Conservation (phyloP, 2,888 invertebrate species). For the Coecobrya sp. region DNA sequence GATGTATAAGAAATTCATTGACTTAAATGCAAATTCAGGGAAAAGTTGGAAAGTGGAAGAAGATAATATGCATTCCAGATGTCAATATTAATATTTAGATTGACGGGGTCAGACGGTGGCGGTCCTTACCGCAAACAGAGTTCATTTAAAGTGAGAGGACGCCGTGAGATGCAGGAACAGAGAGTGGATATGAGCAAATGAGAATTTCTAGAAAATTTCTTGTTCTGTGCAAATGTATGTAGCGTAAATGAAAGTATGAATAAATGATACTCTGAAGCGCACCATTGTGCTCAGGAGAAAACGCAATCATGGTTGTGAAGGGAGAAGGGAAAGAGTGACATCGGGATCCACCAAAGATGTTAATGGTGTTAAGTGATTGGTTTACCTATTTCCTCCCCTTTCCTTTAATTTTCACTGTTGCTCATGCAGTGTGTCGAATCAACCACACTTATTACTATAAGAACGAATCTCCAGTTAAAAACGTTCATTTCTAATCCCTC, state of each 20-base stretch:
- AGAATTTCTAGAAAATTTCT: slow-evolving; percentile 23
- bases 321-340: slow-evolving; percentile 13
- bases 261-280: slow-evolving; percentile 27
- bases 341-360: background rate
- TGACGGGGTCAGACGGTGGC: slow-evolving; percentile 46
- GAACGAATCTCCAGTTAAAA: too few relatives aligned
- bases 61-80: slow-evolving; percentile 45
- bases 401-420: slow-evolving; percentile 6
- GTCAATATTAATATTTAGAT: slow-evolving; percentile 59
- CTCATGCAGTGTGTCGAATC: background rate
- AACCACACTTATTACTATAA: background rate
- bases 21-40: slow-evolving; percentile 57
- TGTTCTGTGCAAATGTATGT: background rate
- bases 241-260: slow-evolving; percentile 54
- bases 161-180: background rate
- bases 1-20: slow-evolving; percentile 58
- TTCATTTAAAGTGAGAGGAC: background rate
- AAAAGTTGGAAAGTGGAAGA: slow-evolving; percentile 23
- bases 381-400: slow-evolving; percentile 49
- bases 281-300: background rate
- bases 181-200: slow-evolving; percentile 4
- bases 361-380: slow-evolving; percentile 50
- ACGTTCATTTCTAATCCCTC: slow-evolving; percentile 17
- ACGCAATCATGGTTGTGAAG: background rate
- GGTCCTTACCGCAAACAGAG: slow-evolving; percentile 50